phyloP scores from a whole-genome alignment of 1,140 invertebrate genomes.

The Bombus superbus region DNA sequence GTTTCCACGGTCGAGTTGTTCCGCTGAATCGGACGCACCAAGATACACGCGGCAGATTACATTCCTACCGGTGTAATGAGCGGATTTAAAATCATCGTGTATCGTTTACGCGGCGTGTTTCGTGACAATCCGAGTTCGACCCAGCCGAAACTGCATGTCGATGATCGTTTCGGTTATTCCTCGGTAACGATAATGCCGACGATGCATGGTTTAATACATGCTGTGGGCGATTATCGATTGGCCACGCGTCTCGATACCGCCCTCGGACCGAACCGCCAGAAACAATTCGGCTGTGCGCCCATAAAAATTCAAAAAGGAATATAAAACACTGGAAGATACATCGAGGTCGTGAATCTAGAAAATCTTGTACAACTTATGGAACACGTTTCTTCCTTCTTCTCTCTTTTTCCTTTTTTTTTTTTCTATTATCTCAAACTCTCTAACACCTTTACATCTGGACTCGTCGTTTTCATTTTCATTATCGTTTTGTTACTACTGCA shows the following conservation, averaged over 20 bases:
- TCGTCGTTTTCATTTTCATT: too few relatives aligned
- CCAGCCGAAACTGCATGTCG: constrained; percentile 9
- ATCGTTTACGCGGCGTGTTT: constrained; percentile 46
- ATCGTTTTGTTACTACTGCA: too few relatives aligned
- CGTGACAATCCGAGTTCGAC: not conserved
- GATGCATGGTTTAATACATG: constrained; percentile 64
- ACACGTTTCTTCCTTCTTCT: too few relatives aligned
- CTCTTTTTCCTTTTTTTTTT: too few relatives aligned
- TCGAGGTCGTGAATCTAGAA: too few relatives aligned
- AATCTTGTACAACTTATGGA: too few relatives aligned
- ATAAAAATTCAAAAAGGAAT: constrained; percentile 45
- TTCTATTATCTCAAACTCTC: too few relatives aligned
- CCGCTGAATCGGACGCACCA: constrained; percentile 35
- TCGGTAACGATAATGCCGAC: constrained; percentile 63
- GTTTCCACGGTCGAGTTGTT: constrained; percentile 47
- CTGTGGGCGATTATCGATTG: constrained; percentile 75
- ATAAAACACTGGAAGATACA: too few relatives aligned
- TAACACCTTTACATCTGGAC: too few relatives aligned
- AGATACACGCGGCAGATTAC: constrained; percentile 47
- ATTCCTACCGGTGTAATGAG: constrained; percentile 48
- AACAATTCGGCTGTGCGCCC: constrained; percentile 59
- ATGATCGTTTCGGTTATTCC: constrained; percentile 52
- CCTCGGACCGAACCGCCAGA: constrained; percentile 56
- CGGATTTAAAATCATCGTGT: constrained; percentile 54
- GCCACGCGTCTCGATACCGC: constrained; percentile 69